Percentiles rank a stretch among this genome's conserved stretches.
Evolutionary conservation across 92 coral and sea anemone species (phyloP).

Genomic region (Zoanthus solanderi): DNA sequence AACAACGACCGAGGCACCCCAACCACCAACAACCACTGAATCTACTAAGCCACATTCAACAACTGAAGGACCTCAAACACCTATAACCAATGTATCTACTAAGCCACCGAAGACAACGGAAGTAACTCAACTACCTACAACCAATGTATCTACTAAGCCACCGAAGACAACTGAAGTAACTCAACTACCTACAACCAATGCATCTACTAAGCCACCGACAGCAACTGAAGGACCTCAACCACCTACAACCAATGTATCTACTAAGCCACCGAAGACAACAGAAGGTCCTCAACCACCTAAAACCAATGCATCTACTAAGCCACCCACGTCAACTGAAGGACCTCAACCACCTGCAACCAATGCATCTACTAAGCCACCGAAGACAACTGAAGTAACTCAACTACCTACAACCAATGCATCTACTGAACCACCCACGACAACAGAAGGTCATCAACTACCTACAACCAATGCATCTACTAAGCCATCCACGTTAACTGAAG

Average conservation of each 20-base stretch:
- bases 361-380: constrained; percentile 1
- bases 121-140: not conserved
- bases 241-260: constrained; percentile 33
- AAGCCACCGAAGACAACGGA: constrained; percentile 12
- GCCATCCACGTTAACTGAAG: constrained; percentile 23
- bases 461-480: constrained; percentile 28
- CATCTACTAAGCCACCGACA: constrained; percentile 25
- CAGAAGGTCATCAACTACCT: constrained; percentile 5
- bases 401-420: constrained; percentile 12
- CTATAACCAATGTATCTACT: not conserved
- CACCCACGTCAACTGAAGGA: constrained; percentile 30
- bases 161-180: constrained; percentile 24
- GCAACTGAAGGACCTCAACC: not conserved
- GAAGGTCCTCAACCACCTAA: constrained; percentile 15
- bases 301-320: constrained; percentile 1
- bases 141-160: not conserved
- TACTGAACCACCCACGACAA: constrained; percentile 24
- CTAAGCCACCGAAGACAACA: not conserved
- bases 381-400: constrained; percentile 28
- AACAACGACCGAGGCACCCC: not conserved
- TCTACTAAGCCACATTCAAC: constrained; percentile 18
- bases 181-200: constrained; percentile 23
- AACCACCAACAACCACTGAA: constrained; percentile 24
- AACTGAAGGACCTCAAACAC: constrained; percentile 18
- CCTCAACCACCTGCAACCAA: constrained; percentile 6